Evolutionary conservation across 1,140 invertebrate species (phyloP), one percentile per base, ranked within the genome.

Genomic region (Dinoponera quadriceps): DNA sequence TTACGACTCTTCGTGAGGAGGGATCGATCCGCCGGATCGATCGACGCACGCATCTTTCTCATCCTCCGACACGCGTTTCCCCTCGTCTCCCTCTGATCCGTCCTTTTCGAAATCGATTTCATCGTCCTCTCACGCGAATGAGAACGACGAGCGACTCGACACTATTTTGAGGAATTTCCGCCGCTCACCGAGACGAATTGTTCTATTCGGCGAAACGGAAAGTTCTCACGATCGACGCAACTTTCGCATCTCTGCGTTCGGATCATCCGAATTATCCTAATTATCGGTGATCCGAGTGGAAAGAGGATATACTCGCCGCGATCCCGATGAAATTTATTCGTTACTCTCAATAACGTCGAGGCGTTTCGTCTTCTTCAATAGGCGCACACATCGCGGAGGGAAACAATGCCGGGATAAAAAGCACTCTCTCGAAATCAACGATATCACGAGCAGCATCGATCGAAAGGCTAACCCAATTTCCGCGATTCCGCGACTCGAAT

Each of bases 401-500:
- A 33, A 27, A 44, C 9, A 44, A 44, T 9, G 38, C 7, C 29
- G 27, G 29, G 29, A 5, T 27, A 63, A 75, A 63, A 25, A 18
- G 25, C n/a, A n/a, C 29, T 22, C 29, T 22, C n/a, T 71, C 25
- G 44, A 49, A 60, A 73, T 3, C 22, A 25, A 33, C 13, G 33
- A 25, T 77, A 54, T 54, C 48, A 18, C 74, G 11, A 20, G 38
- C 33, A 65, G 22, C 16, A 25, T 68, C 29, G 74, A 68, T 55
- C 27, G 55, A 44, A 48, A 18, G 13, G 22, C n/a, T 57, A 48
- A 55, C 29, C 25, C 48, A 33, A 66, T 68, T 77, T 77, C 48
- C 48, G 29, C 29, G n/a, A 51, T 13, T 18, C 44, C 27, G n/a
- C 14, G 48, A 66, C 51, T 51, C 60, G 73, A 29, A 66, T 66